Base-by-base conservation (phyloP, 2,888 invertebrate species). In the Ganaspis brasiliensis region DNA sequence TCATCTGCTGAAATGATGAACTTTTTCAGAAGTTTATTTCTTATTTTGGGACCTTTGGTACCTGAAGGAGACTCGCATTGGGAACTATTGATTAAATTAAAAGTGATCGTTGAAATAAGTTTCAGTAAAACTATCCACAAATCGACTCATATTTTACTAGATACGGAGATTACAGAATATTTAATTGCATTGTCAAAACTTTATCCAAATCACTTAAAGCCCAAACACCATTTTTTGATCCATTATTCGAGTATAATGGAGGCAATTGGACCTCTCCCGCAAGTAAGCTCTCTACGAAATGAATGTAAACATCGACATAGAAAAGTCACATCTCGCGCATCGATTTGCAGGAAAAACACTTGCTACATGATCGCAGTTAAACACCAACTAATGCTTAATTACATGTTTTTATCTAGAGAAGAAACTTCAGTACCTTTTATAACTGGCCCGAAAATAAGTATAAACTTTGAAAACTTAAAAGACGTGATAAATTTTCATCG, bases 1-100 rank as follows among this genome's bases (percentile, higher is more conserved):
- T 82, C 84, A 16, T 82, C 82, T 9, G 76, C 83, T 19, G 82
- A 84, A 81, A 83, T 83, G 85, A 35, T 81, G 21, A 59, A 56
- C 19, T 61, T 72, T 61, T 19, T 70, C 84, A 1, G 78, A 49
- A 16, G n/a, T 49, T 16, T 49, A 49, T 57, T 57, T n/a, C 31
- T 57, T 8, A 57, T 67, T 16, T 67, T 67, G 8, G 37, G 40
- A 5, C 67, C 16, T 16, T 16, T 67, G 14, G 35, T 59, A n/a
- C 59, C 35, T 5, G 59, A 59, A 59, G 59, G 8, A 6, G 10
- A 59, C 21, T 14, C 31, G 37, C 40, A 67, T 67, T 67, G 67
- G 67, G 5, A 40, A 14, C 40, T 67, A 16, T 21, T 67, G 0
- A 2, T 37, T 6, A 67, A 67, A 45, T 67, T 67, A 1, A 67